These are phyloP conservation scores for Acrocephalus kingi DNA, from an alignment of 2,113 vertebrate species.

Conservation along the genomic window DNA sequence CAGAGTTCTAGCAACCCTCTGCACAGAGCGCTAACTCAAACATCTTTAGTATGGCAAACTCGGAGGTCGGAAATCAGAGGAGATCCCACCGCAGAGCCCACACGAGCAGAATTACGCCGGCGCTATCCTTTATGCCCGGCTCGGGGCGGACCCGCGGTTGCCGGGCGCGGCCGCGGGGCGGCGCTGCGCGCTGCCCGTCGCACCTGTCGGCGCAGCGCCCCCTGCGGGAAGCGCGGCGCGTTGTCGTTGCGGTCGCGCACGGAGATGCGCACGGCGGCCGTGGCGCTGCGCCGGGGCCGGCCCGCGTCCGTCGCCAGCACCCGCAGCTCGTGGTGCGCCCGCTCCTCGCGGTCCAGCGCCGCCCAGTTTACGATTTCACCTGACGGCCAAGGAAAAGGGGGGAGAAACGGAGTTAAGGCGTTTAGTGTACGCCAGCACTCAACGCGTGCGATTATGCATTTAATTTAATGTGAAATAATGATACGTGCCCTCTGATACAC, in stretches of 20 bases:
- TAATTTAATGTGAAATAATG: neutral
- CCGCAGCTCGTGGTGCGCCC: conserved; percentile 78
- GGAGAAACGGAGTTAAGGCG: neutral
- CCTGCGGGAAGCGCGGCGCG: conserved; percentile 79
- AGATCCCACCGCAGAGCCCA: neutral
- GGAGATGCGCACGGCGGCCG: conserved; percentile 70
- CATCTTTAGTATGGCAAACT: neutral
- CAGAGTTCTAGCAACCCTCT: neutral
- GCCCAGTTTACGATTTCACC: conserved; percentile 89
- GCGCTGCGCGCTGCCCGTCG: neutral
- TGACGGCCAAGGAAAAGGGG: conserved; percentile 13
- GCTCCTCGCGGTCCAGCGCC: conserved; percentile 84
- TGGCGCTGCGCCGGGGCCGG: conserved; percentile 79
- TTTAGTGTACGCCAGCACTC: too few species aligned
- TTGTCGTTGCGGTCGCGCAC: conserved; percentile 89
- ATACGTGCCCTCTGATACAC: neutral
- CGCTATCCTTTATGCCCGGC: too few species aligned
- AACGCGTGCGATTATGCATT: neutral
- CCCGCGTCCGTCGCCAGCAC: conserved; percentile 87
- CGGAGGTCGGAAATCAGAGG: neutral
- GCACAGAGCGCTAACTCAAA: neutral
- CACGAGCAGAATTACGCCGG: too few species aligned
- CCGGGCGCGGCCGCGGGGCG: conserved; percentile 37
- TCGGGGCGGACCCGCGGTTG: accelerated
- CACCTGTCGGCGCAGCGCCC: conserved; percentile 78